phyloP scores from a whole-genome alignment of 2,888 invertebrate genomes.

The Spisula solida region DNA sequence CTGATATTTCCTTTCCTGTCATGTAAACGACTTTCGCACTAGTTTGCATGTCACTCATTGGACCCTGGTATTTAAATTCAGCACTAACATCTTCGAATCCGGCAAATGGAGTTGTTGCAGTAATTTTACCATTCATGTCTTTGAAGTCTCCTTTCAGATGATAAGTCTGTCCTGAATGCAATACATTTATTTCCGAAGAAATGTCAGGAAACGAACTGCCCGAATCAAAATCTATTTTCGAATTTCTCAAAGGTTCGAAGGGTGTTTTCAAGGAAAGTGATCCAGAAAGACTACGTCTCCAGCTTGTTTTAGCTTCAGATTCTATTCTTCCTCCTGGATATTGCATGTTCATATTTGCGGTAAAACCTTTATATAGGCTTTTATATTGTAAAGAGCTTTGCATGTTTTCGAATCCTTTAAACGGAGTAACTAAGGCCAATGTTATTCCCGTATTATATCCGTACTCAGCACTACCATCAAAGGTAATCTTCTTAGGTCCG shows the following conservation, averaged over 20 bases:
- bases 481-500: conserved; percentile 12
- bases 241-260: not conserved
- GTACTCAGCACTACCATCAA: conserved; percentile 25
- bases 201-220: conserved; percentile 35
- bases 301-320: conserved; percentile 26
- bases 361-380: conserved; percentile 32
- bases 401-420: conserved; percentile 47
- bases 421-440: conserved; percentile 44
- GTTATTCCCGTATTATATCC: conserved; percentile 25
- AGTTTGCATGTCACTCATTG: conserved; percentile 29
- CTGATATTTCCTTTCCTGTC: conserved; percentile 49
- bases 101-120: conserved; percentile 42
- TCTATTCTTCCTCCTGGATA: not conserved
- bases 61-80: conserved; percentile 29
- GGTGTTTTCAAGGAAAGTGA: conserved; percentile 25
- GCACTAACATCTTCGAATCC: conserved; percentile 55
- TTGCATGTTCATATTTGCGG: conserved; percentile 32
- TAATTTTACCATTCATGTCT: conserved; percentile 27
- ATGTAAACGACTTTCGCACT: conserved; percentile 41
- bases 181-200: conserved; percentile 32
- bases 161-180: conserved; percentile 35
- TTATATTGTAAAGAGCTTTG: conserved; percentile 19
- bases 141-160: conserved; percentile 30
- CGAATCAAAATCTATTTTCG: conserved; percentile 27
- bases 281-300: conserved; percentile 5